phyloP scores from a whole-genome alignment of 2,888 invertebrate genomes.

The Nezara viridula region DNA sequence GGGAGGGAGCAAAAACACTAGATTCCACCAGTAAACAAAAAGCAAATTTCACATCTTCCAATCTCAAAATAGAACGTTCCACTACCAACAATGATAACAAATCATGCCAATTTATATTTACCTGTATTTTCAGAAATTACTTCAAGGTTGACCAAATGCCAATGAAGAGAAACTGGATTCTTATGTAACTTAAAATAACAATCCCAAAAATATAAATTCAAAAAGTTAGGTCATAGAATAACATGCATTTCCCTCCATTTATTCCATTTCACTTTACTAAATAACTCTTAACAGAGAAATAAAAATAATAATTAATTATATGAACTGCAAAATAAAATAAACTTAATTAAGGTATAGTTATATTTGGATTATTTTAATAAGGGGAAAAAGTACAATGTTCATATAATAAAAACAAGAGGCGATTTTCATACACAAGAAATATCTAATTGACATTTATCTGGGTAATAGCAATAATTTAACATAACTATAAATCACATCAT shows the following conservation, averaged over 20 bases:
- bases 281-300: constrained; percentile 21
- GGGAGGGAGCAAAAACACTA: neutral
- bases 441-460: neutral
- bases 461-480: neutral
- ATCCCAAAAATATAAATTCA: constrained; percentile 3
- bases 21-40: neutral
- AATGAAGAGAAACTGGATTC: constrained; percentile 57
- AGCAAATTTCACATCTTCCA: constrained; percentile 15
- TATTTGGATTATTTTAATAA: neutral
- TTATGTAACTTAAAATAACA: constrained; percentile 16
- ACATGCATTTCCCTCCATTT: neutral
- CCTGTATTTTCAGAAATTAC: constrained; percentile 17
- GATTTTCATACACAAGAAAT: neutral
- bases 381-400: neutral
- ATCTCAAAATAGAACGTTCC: neutral
- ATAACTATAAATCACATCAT: neutral
- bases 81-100: neutral
- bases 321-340: neutral
- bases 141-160: constrained; percentile 50
- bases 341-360: neutral
- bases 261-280: neutral
- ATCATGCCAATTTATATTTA: constrained; percentile 11
- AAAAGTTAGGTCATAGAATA: neutral
- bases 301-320: neutral
- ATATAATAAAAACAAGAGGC: neutral